Percentiles rank a stretch among this genome's conserved stretches.
phyloP scores from a whole-genome alignment of 2,797 vertebrate species.

The Cyprinodon diabolis region DNA sequence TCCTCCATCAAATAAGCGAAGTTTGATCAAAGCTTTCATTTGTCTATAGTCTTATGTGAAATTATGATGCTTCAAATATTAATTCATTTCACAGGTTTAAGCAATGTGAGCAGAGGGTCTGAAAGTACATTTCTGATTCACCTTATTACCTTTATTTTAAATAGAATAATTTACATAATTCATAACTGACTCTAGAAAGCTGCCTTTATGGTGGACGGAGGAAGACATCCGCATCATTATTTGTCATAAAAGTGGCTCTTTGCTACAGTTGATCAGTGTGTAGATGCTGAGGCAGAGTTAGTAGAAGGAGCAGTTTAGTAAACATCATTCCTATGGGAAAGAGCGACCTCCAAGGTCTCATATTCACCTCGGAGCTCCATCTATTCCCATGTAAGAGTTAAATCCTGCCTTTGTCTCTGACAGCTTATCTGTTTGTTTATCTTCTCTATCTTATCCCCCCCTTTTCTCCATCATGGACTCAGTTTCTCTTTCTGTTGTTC shows the following conservation, averaged over 20 bases:
- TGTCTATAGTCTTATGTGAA: background rate
- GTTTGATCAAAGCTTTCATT: background rate
- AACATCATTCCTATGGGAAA: slow-evolving; percentile 72
- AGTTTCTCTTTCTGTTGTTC: slow-evolving; percentile 73
- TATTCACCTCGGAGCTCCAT: slow-evolving; percentile 59
- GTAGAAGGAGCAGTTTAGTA: slow-evolving; percentile 72
- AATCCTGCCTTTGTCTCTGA: slow-evolving; percentile 69
- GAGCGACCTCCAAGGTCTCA: slow-evolving; percentile 68
- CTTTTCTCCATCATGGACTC: slow-evolving; percentile 57
- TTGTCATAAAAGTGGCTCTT: slow-evolving; percentile 10
- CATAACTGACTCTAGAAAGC: background rate
- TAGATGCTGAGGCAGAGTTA: slow-evolving; percentile 46
- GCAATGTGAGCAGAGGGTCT: background rate
- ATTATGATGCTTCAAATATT: background rate
- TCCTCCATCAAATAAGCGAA: background rate
- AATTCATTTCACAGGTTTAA: background rate
- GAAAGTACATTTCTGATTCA: background rate
- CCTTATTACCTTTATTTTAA: background rate
- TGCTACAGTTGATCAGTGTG: slow-evolving; percentile 36
- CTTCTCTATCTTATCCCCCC: slow-evolving; percentile 54
- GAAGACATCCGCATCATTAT: background rate
- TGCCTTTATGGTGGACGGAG: background rate
- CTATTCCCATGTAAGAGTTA: slow-evolving; percentile 64
- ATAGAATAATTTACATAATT: background rate
- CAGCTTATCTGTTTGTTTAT: slow-evolving; percentile 76